Conservation (phyloP, 2,888 invertebrate species). For the Sisyra terminalis region DNA sequence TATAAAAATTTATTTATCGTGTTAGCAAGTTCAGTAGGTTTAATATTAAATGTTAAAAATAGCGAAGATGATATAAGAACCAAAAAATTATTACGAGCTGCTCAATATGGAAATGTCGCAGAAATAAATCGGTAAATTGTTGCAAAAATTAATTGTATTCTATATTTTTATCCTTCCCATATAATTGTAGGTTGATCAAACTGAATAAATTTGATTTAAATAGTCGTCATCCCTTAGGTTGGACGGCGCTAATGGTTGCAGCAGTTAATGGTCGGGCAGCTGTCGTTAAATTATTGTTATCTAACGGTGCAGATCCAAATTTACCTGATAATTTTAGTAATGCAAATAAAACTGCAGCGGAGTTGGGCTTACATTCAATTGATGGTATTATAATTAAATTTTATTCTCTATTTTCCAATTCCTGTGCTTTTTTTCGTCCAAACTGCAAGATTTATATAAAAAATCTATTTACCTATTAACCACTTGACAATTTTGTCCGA, state of each 20-base stretch:
- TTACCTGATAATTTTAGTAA: slow-evolving; percentile 59
- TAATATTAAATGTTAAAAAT: slow-evolving; percentile 18
- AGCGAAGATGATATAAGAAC: slow-evolving; percentile 20
- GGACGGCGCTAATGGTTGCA: slow-evolving; percentile 76
- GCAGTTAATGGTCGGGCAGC: slow-evolving; percentile 56
- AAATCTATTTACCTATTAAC: too few species aligned
- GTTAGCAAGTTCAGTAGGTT: slow-evolving; percentile 11
- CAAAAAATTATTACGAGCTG: slow-evolving; percentile 31
- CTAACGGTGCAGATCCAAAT: slow-evolving; percentile 68
- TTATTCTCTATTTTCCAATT: neutral
- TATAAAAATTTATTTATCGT: slow-evolving; percentile 3
- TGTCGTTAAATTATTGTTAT: slow-evolving; percentile 40
- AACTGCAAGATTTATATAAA: too few species aligned
- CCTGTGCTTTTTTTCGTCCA: slow-evolving; percentile 6
- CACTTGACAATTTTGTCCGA: too few species aligned
- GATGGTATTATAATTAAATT: slow-evolving; percentile 43
- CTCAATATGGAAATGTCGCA: slow-evolving; percentile 30
- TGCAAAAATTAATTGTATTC: neutral
- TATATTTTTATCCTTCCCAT: neutral
- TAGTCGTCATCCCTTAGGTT: slow-evolving; percentile 58
- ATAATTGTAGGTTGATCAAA: slow-evolving; percentile 21
- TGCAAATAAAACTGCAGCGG: slow-evolving; percentile 43
- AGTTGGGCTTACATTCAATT: slow-evolving; percentile 51
- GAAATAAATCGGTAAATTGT: slow-evolving; percentile 29
- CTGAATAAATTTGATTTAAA: slow-evolving; percentile 42